Evolutionary conservation across 2,113 vertebrate genomes (phyloP).

Genomic region (Nestor notabilis): DNA sequence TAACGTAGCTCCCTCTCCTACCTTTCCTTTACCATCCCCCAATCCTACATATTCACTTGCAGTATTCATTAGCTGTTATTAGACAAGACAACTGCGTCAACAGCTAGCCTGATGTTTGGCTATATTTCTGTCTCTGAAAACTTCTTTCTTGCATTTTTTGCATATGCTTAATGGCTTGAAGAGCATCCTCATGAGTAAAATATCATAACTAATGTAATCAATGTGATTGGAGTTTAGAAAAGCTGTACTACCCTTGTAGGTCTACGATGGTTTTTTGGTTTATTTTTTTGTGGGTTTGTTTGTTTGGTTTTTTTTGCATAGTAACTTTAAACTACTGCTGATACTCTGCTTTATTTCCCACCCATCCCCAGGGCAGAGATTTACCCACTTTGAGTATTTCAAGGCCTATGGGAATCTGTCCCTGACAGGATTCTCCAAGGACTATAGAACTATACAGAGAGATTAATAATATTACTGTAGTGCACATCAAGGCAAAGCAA

Average conservation of each 20-base stretch:
- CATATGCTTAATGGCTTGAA: not conserved
- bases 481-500: conserved; percentile 10
- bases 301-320: not conserved
- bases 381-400: not conserved
- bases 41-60: not conserved
- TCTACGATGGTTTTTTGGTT: not conserved
- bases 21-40: conserved; percentile 1
- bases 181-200: not conserved
- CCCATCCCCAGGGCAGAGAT: not conserved
- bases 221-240: not conserved
- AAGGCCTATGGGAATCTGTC: not conserved
- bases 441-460: not conserved
- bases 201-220: not conserved
- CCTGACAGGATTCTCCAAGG: not conserved
- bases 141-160: not conserved
- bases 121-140: not conserved
- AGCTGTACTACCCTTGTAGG: not conserved
- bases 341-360: not conserved
- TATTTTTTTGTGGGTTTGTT: not conserved
- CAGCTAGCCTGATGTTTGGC: conserved; percentile 22
- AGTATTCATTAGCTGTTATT: conserved; percentile 8
- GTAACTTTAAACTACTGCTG: not conserved
- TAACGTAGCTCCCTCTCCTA: conserved; percentile 7
- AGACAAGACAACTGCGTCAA: conserved; percentile 43
- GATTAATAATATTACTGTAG: conserved; percentile 5